Base-by-base conservation (phyloP, 2,113 vertebrate genomes). In the Barbus barbus region DNA sequence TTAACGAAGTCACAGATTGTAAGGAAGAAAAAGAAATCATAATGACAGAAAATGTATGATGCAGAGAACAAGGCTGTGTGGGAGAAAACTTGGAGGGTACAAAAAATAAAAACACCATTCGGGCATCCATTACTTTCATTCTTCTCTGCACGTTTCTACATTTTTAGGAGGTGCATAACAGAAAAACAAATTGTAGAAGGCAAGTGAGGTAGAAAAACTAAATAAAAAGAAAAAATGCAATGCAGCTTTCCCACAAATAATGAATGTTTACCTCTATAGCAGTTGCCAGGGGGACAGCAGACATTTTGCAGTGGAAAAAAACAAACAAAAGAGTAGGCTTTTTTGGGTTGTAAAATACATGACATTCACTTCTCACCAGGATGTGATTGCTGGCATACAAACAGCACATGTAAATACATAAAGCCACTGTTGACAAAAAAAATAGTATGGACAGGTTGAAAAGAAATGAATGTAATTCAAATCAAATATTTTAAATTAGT, bases 161-260 rank as follows among this genome's bases (percentile, higher is more conserved):
- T 82, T 36, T 18, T 28, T 4, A 73, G 7, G 31, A 73, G 81
- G 33, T 60, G 28, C 33, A 60, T 5, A 60, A 41, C 11, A 72
- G 31, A 3, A 82, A 38, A 72, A 33, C 33, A 41, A 24, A 24
- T 16, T 28, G 51, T 28, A 28, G 48, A 38, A 61, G 11, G 67
- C 51, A 73, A 72, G n/a, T 24, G 51, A n/a, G 22, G 56, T 18
- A 44, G 38, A 74, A 83, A 63, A 75, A 69, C 12, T 1, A 20
- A 75, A 26, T 11, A 38, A 77, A 56, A 76, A 14, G 53, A 75
- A 81, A 82, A 56, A 73, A 78, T 73, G 31, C 72, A 60, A 83
- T 82, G 74, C 69, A 38, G 31, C 31, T 48, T n/a, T 22, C n/a
- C 61, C 51, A 85, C 85, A 73, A 81, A 88, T 83, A 85, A 85